Evolutionary conservation across 2,113 vertebrate species (phyloP).

Genomic region (Sinosuthora webbiana): DNA sequence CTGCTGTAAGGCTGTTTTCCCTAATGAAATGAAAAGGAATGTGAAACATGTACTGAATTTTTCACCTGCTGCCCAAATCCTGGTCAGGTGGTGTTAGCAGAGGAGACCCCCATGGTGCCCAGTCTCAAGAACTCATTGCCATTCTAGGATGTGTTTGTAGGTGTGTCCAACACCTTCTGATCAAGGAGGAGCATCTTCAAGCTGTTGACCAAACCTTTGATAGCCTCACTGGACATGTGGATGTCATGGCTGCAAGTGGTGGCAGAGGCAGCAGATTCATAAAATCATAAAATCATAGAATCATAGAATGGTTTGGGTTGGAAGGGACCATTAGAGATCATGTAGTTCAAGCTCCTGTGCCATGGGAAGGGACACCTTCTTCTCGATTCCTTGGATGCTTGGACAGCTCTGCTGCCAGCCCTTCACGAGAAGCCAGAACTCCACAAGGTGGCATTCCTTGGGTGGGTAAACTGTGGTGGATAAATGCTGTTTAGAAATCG

Average conservation of each 20-base stretch:
- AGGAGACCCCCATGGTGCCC: fast-evolving
- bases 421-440: neutral
- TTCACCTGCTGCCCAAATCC: neutral
- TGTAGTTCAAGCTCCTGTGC: neutral
- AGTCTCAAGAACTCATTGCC: neutral
- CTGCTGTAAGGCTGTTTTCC: neutral
- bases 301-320: neutral
- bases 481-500: neutral
- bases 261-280: neutral
- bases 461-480: neutral
- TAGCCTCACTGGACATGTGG: neutral
- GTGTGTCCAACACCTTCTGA: neutral
- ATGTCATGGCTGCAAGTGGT: neutral
- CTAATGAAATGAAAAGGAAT: neutral
- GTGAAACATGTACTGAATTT: neutral
- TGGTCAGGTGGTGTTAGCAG: neutral
- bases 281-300: neutral
- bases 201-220: neutral
- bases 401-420: neutral
- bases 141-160: neutral
- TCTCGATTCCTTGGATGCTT: neutral
- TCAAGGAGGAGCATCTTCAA: neutral
- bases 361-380: neutral
- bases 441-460: neutral
- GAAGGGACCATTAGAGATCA: neutral